phyloP scores from a whole-genome alignment of 64 coral and sea anemone genomes.

The Anthopleura sola region DNA sequence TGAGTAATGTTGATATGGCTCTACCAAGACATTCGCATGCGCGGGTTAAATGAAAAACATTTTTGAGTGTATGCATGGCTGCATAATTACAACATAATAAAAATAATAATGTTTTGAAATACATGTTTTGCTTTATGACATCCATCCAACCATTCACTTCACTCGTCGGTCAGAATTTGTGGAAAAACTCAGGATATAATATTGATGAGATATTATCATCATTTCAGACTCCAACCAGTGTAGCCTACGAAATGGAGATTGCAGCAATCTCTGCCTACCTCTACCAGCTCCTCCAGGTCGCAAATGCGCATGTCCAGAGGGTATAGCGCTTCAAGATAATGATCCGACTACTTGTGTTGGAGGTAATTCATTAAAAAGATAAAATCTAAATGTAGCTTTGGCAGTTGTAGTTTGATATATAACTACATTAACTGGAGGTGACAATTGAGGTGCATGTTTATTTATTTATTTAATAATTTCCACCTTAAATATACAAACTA shows the following conservation, averaged over 20 bases:
- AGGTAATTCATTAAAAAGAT: conserved; percentile 24
- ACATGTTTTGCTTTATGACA: too few relatives aligned
- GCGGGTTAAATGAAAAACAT: neutral
- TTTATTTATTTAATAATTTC: too few relatives aligned
- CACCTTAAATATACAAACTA: too few relatives aligned
- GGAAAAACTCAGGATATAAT: too few relatives aligned
- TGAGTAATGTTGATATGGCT: too few relatives aligned
- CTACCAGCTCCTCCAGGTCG: conserved; percentile 39
- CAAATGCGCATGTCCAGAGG: conserved; percentile 47
- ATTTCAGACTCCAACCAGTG: conserved; percentile 17
- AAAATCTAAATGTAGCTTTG: too few relatives aligned
- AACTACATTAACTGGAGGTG: neutral
- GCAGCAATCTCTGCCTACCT: conserved; percentile 51
- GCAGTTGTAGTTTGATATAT: neutral
- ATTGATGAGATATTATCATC: neutral
- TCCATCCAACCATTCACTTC: neutral
- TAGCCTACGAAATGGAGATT: conserved; percentile 29
- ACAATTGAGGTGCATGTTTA: neutral
- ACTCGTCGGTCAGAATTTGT: too few relatives aligned
- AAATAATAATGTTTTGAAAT: neutral
- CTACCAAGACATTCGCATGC: neutral
- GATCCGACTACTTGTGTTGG: conserved; percentile 49
- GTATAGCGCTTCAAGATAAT: conserved; percentile 21
- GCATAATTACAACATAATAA: neutral
- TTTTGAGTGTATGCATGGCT: neutral